Base-by-base conservation (phyloP, 2,113 vertebrate species). In the Connochaetes taurinus region DNA sequence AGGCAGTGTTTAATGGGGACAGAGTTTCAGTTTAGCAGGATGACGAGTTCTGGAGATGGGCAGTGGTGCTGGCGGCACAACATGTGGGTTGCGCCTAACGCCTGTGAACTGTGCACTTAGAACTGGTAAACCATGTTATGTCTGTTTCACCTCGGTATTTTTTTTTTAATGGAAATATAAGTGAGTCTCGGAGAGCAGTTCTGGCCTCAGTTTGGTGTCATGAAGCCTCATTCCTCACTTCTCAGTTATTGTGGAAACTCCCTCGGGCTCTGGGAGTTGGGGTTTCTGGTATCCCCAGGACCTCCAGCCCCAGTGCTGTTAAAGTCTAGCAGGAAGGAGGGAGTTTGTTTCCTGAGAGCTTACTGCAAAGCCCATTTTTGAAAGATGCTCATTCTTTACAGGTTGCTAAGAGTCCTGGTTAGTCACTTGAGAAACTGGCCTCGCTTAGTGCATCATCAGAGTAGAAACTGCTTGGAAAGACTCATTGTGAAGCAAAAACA, bases 1-100 rank as follows among this genome's bases (percentile, higher is more conserved):
- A 45, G 13, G 10, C 4, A 36, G 31, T 31, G n/a, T 27, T 36
- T 78, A 25, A 3, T 52, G 13, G 33, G n/a, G 43, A 36, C 23
- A 29, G 53, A 50, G 7, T 40, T 57, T 58, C 17, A 23, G 9
- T 90, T 64, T 62, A 31, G 15, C 43, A 33, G 27, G 55, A 40
- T 13, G 58, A 40, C 36, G 27, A 9, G 23, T 40, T 36, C 25
- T 62, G 45, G 31, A 86, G 74, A 17, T 16, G 27, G 29, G 1
- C n/a, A 2, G 6, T 29, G 5, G 2, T 1, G 29, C 11, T 5
- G 27, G 10, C 17, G 55, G 43, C 36, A 2, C 10, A 40, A 0
- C 15, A 15, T 5, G 40, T 31, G 78, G 50, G 2, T n/a, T 58
- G 14, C 0, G 19, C 29, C 36, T 29, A 12, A 15, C 1, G 47